Evolutionary conservation across 1,140 invertebrate species (phyloP).

Genomic region (Hyphantria cunea): DNA sequence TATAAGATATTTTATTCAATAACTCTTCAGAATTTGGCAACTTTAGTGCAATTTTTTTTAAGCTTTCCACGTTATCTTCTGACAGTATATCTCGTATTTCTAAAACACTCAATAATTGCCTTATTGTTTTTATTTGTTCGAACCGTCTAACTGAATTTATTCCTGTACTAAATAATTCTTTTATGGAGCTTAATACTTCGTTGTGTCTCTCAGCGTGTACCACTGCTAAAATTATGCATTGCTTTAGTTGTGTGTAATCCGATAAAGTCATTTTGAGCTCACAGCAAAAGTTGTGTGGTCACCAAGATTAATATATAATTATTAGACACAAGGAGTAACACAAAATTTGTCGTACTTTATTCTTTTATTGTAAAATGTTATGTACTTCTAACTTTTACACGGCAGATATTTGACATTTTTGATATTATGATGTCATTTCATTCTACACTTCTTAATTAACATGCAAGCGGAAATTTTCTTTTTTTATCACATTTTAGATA

Average conservation of each 20-base stretch:
- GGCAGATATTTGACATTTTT: no score
- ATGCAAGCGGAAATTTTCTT: no score
- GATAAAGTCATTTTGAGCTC: constrained; percentile 51
- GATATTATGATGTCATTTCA: no score
- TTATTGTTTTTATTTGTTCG: constrained; percentile 58
- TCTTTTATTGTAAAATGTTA: no score
- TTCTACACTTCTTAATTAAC: no score
- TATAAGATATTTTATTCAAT: constrained; percentile 47
- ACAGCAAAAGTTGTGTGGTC: background rate
- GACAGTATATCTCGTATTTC: constrained; percentile 67
- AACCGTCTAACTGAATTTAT: constrained; percentile 66
- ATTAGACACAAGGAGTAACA: no score
- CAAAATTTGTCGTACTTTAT: no score
- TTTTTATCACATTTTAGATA: no score
- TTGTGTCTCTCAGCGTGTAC: constrained; percentile 50
- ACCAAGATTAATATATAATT: no score
- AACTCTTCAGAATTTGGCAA: constrained; percentile 49
- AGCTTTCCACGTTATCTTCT: constrained; percentile 57
- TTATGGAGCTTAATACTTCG: constrained; percentile 52
- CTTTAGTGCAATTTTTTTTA: constrained; percentile 56
- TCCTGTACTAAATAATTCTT: constrained; percentile 57
- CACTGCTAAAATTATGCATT: constrained; percentile 49
- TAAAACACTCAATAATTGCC: constrained; percentile 58
- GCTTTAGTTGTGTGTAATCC: constrained; percentile 56
- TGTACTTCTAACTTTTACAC: no score